Conservation (phyloP, 1,140 invertebrate species). For the Sitodiplosis mosellana region DNA sequence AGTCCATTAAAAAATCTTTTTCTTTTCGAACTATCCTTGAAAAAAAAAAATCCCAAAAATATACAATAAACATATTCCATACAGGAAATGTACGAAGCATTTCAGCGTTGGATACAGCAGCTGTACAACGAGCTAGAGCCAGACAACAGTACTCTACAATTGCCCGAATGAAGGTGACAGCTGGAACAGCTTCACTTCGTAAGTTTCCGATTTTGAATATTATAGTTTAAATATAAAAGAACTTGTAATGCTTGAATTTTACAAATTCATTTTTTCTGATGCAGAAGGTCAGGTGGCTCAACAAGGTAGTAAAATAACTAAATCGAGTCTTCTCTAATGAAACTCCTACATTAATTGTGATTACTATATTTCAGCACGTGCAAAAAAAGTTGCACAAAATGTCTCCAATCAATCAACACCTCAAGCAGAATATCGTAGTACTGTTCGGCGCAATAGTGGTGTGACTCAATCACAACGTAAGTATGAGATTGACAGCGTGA, state of each 20-base stretch:
- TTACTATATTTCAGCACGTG: slow-evolving; percentile 31
- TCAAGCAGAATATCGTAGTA: slow-evolving; percentile 45
- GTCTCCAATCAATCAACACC: slow-evolving; percentile 11
- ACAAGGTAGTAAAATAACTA: slow-evolving; percentile 32
- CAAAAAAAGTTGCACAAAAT: slow-evolving; percentile 32
- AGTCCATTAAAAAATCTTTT: too few species aligned
- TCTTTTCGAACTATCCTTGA: too few species aligned
- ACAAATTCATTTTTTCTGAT: slow-evolving; percentile 3
- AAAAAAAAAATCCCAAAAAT: not conserved
- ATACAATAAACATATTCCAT: not conserved
- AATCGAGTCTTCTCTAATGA: not conserved
- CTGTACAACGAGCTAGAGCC: slow-evolving; percentile 66
- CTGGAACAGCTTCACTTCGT: slow-evolving; percentile 53
- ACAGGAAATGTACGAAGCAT: slow-evolving; percentile 50
- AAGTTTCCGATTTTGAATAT: slow-evolving; percentile 27
- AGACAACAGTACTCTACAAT: slow-evolving; percentile 60
- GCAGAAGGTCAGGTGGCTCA: slow-evolving; percentile 34
- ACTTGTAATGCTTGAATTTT: too few species aligned
- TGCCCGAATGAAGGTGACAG: slow-evolving; percentile 48
- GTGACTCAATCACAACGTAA: slow-evolving; percentile 84
- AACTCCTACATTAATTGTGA: not conserved
- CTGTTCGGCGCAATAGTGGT: slow-evolving; percentile 38
- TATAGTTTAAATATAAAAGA: too few species aligned
- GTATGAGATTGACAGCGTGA: slow-evolving; percentile 19
- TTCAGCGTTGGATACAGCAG: slow-evolving; percentile 82